These are phyloP conservation scores for Toxostoma redivivum DNA, from an alignment of 2,113 vertebrate species.

Conservation along the genomic window DNA sequence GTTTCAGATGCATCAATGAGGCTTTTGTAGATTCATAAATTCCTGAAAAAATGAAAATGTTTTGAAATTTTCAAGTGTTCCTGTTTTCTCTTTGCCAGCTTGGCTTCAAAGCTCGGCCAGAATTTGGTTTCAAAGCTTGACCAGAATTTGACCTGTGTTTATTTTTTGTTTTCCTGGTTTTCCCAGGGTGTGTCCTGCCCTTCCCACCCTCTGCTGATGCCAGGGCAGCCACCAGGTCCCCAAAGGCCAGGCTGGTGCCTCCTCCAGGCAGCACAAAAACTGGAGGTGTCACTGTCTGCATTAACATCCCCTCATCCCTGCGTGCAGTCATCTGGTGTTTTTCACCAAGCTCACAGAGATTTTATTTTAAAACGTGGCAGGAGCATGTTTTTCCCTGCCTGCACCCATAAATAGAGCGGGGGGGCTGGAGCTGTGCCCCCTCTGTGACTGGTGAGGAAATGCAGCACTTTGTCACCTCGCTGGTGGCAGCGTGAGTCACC, in stretches of 20 bases:
- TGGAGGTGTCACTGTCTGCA: conserved; percentile 41
- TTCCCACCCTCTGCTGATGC: neutral
- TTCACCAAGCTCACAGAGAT: neutral
- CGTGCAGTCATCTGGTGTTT: neutral
- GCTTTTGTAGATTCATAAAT: neutral
- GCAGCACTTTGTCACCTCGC: neutral
- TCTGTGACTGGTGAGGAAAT: neutral
- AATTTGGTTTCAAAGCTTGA: neutral
- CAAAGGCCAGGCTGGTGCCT: neutral
- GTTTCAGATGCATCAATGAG: neutral
- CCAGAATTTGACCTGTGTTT: no score
- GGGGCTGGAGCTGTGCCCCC: neutral
- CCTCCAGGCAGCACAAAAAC: neutral
- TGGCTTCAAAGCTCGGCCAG: neutral
- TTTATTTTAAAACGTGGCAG: conserved; percentile 13
- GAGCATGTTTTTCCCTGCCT: neutral
- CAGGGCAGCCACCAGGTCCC: neutral
- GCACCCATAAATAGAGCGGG: neutral
- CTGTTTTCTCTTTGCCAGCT: neutral
- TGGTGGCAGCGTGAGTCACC: neutral
- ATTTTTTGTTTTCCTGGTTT: accelerated
- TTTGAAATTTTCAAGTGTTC: neutral
- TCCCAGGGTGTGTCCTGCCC: accelerated
- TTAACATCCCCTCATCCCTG: neutral
- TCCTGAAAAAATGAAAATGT: neutral